Conservation (phyloP, 2,888 invertebrate species). For the Pegoplata infirma region DNA sequence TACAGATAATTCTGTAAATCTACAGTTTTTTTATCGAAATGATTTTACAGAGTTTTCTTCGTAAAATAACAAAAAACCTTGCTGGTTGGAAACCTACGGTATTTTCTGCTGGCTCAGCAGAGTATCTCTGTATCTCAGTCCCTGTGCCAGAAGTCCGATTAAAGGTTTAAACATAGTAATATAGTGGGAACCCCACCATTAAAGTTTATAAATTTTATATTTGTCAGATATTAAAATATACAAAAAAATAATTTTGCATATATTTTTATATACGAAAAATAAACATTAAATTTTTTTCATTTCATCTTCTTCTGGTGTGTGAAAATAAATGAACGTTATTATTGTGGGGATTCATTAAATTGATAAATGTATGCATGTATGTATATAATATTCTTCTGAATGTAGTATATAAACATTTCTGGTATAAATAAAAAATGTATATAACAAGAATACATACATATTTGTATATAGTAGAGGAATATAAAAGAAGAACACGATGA, state of each 20-base stretch:
- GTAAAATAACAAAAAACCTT: too few species aligned
- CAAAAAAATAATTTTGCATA: not conserved
- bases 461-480: not conserved
- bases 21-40: too few species aligned
- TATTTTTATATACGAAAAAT: conserved; percentile 6
- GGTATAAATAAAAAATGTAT: conserved; percentile 7
- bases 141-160: too few species aligned
- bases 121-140: too few species aligned
- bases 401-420: conserved; percentile 34
- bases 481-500: conserved; percentile 1
- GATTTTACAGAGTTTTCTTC: too few species aligned
- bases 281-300: conserved; percentile 22
- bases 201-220: conserved; percentile 54
- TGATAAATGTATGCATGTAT: conserved; percentile 24
- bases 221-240: conserved; percentile 45
- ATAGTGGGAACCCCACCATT: conserved; percentile 58
- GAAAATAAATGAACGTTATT: conserved; percentile 57
- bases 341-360: conserved; percentile 58
- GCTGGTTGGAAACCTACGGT: too few species aligned
- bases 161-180: too few species aligned
- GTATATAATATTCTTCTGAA: not conserved
- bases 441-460: not conserved
- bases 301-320: conserved; percentile 39
- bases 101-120: too few species aligned
- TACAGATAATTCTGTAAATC: too few species aligned